Evolutionary conservation across 2,797 vertebrate genomes (phyloP).

Genomic region (Mormyrus hasselquistii): DNA sequence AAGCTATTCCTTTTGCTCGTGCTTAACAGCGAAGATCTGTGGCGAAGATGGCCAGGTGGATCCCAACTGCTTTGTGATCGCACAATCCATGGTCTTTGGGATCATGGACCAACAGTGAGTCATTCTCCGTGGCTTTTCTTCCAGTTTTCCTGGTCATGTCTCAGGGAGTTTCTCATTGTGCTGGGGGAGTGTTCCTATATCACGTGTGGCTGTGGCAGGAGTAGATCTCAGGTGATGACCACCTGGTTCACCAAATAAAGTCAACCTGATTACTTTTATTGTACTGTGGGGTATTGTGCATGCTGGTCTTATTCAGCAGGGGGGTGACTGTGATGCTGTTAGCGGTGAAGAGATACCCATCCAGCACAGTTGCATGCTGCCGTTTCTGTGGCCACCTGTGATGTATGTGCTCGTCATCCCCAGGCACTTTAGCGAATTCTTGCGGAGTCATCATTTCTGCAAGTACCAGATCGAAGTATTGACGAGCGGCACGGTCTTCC

Average conservation of each 20-base stretch:
- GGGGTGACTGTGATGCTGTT: background rate
- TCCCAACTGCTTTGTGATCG: slow-evolving; percentile 91
- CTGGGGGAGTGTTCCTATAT: background rate
- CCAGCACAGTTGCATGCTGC: background rate
- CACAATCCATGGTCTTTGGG: slow-evolving; percentile 79
- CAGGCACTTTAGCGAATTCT: slow-evolving; percentile 96
- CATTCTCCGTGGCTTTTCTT: background rate
- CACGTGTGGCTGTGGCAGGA: background rate
- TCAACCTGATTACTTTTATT: background rate
- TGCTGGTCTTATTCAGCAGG: background rate
- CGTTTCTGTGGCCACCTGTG: slow-evolving; percentile 13
- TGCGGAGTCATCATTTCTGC: slow-evolving; percentile 97
- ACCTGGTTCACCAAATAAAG: background rate
- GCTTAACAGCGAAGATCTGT: slow-evolving; percentile 86
- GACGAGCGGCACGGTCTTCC: slow-evolving; percentile 94
- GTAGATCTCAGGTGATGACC: background rate
- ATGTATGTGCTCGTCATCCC: slow-evolving; percentile 35
- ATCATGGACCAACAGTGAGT: slow-evolving; percentile 95
- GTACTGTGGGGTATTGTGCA: background rate
- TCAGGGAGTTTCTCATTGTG: background rate
- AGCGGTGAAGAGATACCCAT: background rate
- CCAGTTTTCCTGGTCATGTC: background rate
- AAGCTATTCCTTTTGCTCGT: slow-evolving; percentile 4
- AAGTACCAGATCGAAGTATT: slow-evolving; percentile 99
- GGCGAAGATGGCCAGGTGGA: slow-evolving; percentile 97